Base-by-base conservation (phyloP, 2,113 vertebrate genomes). In the Poeciliopsis prolifica region DNA sequence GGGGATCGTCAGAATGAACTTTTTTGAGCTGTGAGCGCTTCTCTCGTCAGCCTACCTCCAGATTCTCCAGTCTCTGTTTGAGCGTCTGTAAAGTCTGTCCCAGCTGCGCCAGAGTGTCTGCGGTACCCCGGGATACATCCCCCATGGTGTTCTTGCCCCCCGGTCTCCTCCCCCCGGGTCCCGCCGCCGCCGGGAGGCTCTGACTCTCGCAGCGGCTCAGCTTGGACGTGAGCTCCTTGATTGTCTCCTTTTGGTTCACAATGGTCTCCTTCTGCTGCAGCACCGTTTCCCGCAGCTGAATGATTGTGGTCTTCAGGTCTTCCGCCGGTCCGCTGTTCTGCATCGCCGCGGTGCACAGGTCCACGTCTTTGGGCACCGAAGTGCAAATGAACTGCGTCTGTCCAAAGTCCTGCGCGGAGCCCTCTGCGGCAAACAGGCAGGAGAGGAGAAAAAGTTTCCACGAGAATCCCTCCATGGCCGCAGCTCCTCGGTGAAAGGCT, bases 251-350 rank as follows among this genome's bases (percentile, higher is more conserved):
- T 75, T 99, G 98, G 90, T 95, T 97, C 93, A 97, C 95, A 72
- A 99, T 98, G 87, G 97, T 98, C 89, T 99, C 98, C 81, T 97
- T 97, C 77, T 98, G 98, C 94, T 98, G 97, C 87, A 98, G 94
- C 88, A 98, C 97, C 3, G 97, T 98, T 85, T 99, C 98, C 72
- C 98, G 94, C 75, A 99, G 96, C 90, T 98, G 97, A 90, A 96
- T 94, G 75, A 98, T 96, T 26, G 93, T 96, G 84, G 93, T 95
- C 90, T 96, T 96, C 92, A 97, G 91, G 91, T 98, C 97, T 86
- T 98, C 97, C n/a, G 94, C 94, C 40, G 95, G 93, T 8, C 96
- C 97, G 87, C 93, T 93, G 86, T 95, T 95, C 89, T 96, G 96
- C 94, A 96, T 96, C 4, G 96, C 91, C 42, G 97, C 96, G 0